Percentiles rank a stretch among this genome's conserved stretches.
phyloP scores from a whole-genome alignment of 2,113 vertebrate genomes.

The Sturnus vulgaris region DNA sequence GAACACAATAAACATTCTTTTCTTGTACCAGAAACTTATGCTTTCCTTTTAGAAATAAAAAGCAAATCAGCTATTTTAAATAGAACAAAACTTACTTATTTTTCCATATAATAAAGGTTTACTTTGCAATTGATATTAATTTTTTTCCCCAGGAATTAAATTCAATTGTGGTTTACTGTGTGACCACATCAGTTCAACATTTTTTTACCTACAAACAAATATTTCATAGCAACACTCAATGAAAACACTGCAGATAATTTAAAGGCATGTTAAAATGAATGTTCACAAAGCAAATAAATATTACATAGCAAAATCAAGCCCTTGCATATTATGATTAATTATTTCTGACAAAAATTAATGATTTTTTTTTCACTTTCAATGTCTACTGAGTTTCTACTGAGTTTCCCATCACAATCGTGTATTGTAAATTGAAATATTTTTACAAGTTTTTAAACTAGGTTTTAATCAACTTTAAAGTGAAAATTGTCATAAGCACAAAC shows the following conservation, averaged over 20 bases:
- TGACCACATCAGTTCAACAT: background rate
- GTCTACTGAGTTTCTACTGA: background rate
- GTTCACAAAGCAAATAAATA: background rate
- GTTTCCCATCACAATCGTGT: background rate
- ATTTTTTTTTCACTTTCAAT: background rate
- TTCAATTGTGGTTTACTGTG: background rate
- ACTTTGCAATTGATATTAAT: background rate
- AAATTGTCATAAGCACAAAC: background rate
- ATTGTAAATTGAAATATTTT: background rate
- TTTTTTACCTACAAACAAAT: background rate
- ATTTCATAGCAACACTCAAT: background rate
- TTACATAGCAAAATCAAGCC: background rate
- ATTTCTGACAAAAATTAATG: background rate
- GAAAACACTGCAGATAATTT: background rate
- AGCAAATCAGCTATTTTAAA: background rate
- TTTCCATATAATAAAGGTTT: background rate
- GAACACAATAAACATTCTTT: background rate
- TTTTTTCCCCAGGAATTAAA: background rate
- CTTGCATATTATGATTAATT: background rate
- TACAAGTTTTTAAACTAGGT: background rate
- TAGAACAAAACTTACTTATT: background rate
- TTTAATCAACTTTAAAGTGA: background rate
- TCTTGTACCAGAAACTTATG: background rate
- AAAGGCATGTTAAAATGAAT: background rate
- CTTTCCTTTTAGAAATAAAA: background rate